A percentile compares a stretch with the other conserved stretches of the same genome.
Conservation (phyloP, 2,113 vertebrate species). For the Neolamprologus brichardi region DNA sequence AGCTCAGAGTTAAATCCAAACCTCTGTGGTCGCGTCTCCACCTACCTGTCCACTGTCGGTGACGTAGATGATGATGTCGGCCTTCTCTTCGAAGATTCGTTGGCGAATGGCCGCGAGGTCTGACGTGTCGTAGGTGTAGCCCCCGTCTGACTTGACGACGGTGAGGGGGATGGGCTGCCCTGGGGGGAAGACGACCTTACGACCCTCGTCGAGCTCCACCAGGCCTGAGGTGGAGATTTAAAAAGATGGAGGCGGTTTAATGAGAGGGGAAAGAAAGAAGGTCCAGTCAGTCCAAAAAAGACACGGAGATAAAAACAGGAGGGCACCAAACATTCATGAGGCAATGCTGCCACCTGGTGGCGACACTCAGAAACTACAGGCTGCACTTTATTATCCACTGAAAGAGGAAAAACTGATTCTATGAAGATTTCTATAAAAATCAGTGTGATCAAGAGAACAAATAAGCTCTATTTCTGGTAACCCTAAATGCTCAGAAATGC, state of each 20-base stretch:
- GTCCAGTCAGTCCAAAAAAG: background rate
- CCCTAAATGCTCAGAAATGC: background rate
- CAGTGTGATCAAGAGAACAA: rapidly evolving
- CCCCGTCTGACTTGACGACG: constrained; percentile 90
- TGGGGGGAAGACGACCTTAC: constrained; percentile 85
- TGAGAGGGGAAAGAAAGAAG: background rate
- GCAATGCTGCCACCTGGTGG: constrained; percentile 52
- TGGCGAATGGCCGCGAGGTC: constrained; percentile 89
- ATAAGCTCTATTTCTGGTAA: rapidly evolving
- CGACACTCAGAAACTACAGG: background rate
- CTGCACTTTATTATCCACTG: background rate
- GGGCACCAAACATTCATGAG: background rate
- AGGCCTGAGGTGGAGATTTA: constrained; percentile 68
- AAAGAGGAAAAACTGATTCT: background rate
- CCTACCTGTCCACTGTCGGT: constrained; percentile 91
- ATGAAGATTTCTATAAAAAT: rapidly evolving
- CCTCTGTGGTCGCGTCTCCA: background rate
- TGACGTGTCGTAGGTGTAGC: constrained; percentile 94
- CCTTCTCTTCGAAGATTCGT: constrained; percentile 82
- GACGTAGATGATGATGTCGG: constrained; percentile 88
- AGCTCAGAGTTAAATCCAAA: background rate
- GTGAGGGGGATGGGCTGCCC: constrained; percentile 87
- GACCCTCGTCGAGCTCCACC: constrained; percentile 85
- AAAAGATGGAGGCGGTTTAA: background rate
- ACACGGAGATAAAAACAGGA: rapidly evolving